These are phyloP conservation scores for Limnothrissa miodon DNA, from an alignment of 2,113 vertebrate species.

Conservation along the genomic window DNA sequence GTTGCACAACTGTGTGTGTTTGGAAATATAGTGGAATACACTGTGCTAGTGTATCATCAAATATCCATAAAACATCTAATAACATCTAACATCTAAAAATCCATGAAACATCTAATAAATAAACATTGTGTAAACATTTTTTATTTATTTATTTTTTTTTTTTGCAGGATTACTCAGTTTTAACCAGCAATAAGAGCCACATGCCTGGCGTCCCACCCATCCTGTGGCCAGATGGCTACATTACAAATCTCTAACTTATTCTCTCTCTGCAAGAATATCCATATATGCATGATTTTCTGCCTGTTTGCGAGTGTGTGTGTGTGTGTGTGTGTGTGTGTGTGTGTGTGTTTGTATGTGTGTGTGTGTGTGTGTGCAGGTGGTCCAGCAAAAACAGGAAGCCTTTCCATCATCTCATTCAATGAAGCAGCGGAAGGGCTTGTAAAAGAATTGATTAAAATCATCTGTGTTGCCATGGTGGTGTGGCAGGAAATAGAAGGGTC, in stretches of 20 bases:
- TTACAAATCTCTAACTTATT: not conserved
- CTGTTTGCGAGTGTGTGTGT: not conserved
- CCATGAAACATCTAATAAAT: no score
- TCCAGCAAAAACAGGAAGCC: constrained; percentile 33
- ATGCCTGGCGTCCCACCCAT: not conserved
- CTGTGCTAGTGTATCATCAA: not conserved
- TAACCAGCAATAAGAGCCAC: not conserved
- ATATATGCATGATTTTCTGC: not conserved
- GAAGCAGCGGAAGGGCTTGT: constrained; percentile 47
- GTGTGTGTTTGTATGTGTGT: no score
- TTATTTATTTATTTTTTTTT: not conserved
- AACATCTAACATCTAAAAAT: no score
- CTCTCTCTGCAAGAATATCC: not conserved
- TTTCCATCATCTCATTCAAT: constrained; percentile 25
- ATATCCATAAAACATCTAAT: no score
- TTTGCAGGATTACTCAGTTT: not conserved
- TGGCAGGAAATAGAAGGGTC: constrained; percentile 22
- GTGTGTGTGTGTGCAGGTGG: not conserved
- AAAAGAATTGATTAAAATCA: constrained; percentile 43
- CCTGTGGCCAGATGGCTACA: not conserved
- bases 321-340: constrained; percentile 15
- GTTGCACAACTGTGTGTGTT: no score
- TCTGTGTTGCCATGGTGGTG: constrained; percentile 41
- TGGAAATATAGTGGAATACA: no score
- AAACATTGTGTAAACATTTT: no score